Evolutionary conservation across 2,797 vertebrate genomes (phyloP).

Genomic region (Urosaurus nigricauda): DNA sequence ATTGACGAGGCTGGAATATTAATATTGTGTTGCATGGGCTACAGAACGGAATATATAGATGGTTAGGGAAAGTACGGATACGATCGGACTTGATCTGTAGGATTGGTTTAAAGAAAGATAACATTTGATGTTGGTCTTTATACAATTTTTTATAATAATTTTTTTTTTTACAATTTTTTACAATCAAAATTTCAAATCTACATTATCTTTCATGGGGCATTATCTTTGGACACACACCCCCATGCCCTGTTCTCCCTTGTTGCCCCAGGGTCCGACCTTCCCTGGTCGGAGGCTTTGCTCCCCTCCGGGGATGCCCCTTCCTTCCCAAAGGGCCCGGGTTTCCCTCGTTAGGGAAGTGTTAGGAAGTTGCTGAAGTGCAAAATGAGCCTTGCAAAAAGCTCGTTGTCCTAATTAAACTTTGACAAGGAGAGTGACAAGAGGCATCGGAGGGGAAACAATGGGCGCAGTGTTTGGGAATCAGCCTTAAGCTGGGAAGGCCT

Average conservation of each 20-base stretch:
- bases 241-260: not conserved
- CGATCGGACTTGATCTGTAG: too few species aligned
- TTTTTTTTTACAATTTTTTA: too few species aligned
- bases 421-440: constrained; percentile 93
- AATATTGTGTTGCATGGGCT: too few species aligned
- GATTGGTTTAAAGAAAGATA: too few species aligned
- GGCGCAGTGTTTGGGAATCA: constrained; percentile 86
- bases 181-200: not conserved
- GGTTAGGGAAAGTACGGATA: too few species aligned
- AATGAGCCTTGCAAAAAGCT: constrained; percentile 88
- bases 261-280: not conserved
- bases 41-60: too few species aligned
- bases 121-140: too few species aligned
- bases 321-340: constrained; percentile 19
- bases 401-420: constrained; percentile 96
- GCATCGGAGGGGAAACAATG: constrained; percentile 91
- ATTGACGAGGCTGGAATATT: too few species aligned
- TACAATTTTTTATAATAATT: too few species aligned
- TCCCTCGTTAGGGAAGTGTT: constrained; percentile 92
- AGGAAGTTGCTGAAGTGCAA: constrained; percentile 95
- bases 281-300: not conserved
- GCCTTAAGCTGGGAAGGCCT: constrained; percentile 83
- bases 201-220: not conserved
- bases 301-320: not conserved
- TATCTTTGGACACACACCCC: not conserved